Conservation (phyloP, 2,888 invertebrate genomes). For the Leistus spinibarbis region DNA sequence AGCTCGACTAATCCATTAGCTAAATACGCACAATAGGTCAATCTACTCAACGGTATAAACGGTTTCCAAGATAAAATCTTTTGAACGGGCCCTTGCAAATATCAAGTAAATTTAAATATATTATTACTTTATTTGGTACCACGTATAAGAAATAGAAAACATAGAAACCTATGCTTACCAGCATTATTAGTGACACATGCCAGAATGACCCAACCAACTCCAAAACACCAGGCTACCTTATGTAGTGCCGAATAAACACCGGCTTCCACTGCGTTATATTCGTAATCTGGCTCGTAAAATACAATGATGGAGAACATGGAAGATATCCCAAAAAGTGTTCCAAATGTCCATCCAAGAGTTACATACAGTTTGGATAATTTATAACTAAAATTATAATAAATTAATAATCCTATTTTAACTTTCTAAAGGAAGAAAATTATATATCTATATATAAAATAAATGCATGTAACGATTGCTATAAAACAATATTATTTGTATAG, state of each 20-base stretch:
- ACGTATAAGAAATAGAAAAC: constrained; percentile 46
- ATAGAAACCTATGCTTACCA: constrained; percentile 56
- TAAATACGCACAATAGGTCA: constrained; percentile 76
- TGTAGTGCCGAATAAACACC: constrained; percentile 70
- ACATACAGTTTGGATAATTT: constrained; percentile 48
- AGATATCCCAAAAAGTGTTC: constrained; percentile 57
- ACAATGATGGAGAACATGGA: constrained; percentile 68
- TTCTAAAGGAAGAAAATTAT: background rate
- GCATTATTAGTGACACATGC: constrained; percentile 71
- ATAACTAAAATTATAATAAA: constrained; percentile 46
- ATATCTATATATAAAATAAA: background rate
- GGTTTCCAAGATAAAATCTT: constrained; percentile 66
- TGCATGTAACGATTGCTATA: background rate
- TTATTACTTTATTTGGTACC: background rate
- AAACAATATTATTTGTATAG: no score
- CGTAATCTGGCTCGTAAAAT: constrained; percentile 68
- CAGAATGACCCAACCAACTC: constrained; percentile 70
- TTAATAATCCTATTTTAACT: background rate
- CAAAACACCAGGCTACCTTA: constrained; percentile 70
- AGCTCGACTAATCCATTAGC: constrained; percentile 74
- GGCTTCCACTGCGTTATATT: constrained; percentile 65
- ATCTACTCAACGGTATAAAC: constrained; percentile 68
- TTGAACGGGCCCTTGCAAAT: constrained; percentile 59
- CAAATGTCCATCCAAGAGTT: constrained; percentile 49
- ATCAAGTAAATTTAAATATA: background rate